These are phyloP conservation scores for Poecilobothrus nobilitatus DNA, from an alignment of 2,888 invertebrate species.

Conservation along the genomic window DNA sequence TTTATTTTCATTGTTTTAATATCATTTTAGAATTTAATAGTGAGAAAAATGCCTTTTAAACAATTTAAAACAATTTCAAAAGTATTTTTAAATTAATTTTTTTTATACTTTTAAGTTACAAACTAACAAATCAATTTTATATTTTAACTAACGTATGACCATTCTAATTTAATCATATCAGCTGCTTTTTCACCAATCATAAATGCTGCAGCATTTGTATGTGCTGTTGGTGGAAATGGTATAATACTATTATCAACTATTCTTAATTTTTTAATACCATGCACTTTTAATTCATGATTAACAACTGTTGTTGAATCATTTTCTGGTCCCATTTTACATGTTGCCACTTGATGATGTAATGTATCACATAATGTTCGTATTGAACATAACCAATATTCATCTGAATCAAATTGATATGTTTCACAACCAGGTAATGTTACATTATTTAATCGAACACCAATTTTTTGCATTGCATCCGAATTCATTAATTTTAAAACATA, in stretches of 20 bases:
- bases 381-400: constrained; percentile 61
- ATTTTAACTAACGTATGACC: constrained; percentile 29
- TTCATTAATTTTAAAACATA: constrained; percentile 49
- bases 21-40: too few relatives aligned
- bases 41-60: too few relatives aligned
- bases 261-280: constrained; percentile 50
- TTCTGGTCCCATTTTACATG: constrained; percentile 59
- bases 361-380: constrained; percentile 50
- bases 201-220: constrained; percentile 56
- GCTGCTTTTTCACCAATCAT: constrained; percentile 62
- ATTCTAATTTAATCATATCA: constrained; percentile 52
- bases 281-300: constrained; percentile 51
- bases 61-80: too few relatives aligned
- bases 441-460: constrained; percentile 48
- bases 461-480: constrained; percentile 50
- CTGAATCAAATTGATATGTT: constrained; percentile 45
- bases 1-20: too few relatives aligned
- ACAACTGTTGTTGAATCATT: constrained; percentile 54
- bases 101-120: too few relatives aligned
- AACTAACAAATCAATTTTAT: too few relatives aligned
- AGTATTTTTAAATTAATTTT: too few relatives aligned
- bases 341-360: constrained; percentile 54
- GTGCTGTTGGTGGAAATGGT: constrained; percentile 53
- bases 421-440: constrained; percentile 48
- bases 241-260: constrained; percentile 59